Evolutionary conservation across 2,797 vertebrate species (phyloP), one percentile per base, ranked within the genome.

Genomic region (Sternarchorhynchus goeldii): DNA sequence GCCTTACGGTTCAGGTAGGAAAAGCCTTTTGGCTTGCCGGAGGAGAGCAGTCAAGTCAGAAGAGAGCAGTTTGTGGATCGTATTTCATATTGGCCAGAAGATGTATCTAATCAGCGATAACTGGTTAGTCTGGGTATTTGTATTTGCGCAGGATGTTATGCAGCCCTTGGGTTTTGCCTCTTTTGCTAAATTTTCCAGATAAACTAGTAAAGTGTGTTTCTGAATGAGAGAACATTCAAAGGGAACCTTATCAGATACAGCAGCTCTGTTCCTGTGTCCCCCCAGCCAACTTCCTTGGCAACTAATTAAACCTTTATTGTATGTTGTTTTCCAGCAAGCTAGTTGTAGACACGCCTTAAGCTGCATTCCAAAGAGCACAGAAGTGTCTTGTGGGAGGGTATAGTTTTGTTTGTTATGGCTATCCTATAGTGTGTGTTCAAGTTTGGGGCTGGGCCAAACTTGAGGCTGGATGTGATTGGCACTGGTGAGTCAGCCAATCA

Each of bases 401-500:
- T 4, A 17, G 17, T n/a, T 29, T 69, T 45, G 58, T 58, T 72
- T 77, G 64, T 1, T 45, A 56, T n/a, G 20, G n/a, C 36, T 45
- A n/a, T 56, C 53, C 31, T 55, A 34, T 12, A 50, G 3, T 50
- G 18, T 50, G 32, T 32, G 18, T n/a, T 25, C 3, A 45, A 18
- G 4, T 45, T 58, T 73, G 60, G 75, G 56, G 73, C 73, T 1
- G 68, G 29, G 17, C 73, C 70, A 78, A 70, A 17, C 7, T 25
- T 16, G 16, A 72, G 18, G 8, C 69, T 29, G 75, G 63, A 29
- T 36, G 50, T 45, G 63, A 60, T 50, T 8, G 7, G 66, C n/a
- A 58, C 17, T 5, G 18, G n/a, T n/a, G 29, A 60, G 2, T 36
- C 6, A 63, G 69, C 79, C 81, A 85, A 87, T 85, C 79, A 75